phyloP scores from a whole-genome alignment of 2,888 invertebrate genomes.

The Acrobasis repandana region DNA sequence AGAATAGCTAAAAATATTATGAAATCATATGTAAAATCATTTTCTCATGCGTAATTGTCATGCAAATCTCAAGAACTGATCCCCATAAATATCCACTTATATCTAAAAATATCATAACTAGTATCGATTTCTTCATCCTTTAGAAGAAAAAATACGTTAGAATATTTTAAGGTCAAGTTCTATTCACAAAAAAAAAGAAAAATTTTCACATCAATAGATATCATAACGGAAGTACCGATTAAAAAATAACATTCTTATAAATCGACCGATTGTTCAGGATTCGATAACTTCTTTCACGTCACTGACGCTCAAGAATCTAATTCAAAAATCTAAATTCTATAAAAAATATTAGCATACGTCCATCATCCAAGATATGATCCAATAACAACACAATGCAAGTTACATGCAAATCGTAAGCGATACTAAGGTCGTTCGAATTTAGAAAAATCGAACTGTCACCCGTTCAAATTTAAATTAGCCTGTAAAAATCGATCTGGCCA shows the following conservation, averaged over 20 bases:
- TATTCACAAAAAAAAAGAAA: slow-evolving; percentile 44
- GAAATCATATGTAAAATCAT: neutral
- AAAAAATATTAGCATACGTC: slow-evolving; percentile 75
- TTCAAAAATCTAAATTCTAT: slow-evolving; percentile 45
- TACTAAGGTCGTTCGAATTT: slow-evolving; percentile 47
- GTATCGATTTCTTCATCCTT: slow-evolving; percentile 29
- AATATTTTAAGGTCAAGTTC: slow-evolving; percentile 63
- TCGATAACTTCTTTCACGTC: slow-evolving; percentile 48
- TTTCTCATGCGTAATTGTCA: neutral
- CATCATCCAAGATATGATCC: slow-evolving; percentile 74
- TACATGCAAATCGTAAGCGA: slow-evolving; percentile 74
- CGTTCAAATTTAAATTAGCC: slow-evolving; percentile 68
- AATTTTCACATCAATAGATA: slow-evolving; percentile 67
- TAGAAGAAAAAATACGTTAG: slow-evolving; percentile 51
- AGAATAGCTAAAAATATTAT: too few relatives aligned
- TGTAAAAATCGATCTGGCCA: slow-evolving; percentile 63
- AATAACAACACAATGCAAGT: slow-evolving; percentile 61
- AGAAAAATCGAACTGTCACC: slow-evolving; percentile 49
- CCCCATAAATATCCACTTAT: neutral
- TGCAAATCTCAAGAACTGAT: neutral
- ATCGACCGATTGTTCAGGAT: slow-evolving; percentile 44
- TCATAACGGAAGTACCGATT: slow-evolving; percentile 70
- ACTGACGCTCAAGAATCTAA: slow-evolving; percentile 40
- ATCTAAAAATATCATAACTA: neutral
- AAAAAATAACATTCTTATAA: slow-evolving; percentile 72